phyloP scores from a whole-genome alignment of 2,888 invertebrate genomes.

The Synergus gifuensis region DNA sequence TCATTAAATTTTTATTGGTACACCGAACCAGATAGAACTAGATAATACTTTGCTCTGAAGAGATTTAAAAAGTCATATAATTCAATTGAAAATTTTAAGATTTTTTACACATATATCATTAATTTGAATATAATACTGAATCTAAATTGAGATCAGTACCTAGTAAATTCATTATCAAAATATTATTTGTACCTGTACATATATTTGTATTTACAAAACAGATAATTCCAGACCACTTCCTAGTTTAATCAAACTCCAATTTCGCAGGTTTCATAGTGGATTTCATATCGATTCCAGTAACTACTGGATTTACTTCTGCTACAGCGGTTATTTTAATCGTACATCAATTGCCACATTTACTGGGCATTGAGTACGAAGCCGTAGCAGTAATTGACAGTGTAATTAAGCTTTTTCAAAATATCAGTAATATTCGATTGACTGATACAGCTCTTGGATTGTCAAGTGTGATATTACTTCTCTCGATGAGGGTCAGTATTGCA shows the following conservation, averaged over 20 bases:
- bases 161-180: background rate
- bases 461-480: conserved; percentile 84
- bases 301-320: conserved; percentile 91
- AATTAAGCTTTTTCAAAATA: conserved; percentile 77
- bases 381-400: conserved; percentile 84
- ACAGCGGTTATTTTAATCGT: conserved; percentile 88
- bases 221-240: background rate
- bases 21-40: background rate
- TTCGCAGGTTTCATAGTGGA: conserved; percentile 88
- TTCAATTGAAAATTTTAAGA: too few relatives aligned
- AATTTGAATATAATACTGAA: background rate
- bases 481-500: conserved; percentile 82
- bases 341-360: conserved; percentile 86
- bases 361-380: conserved; percentile 85
- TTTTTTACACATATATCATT: too few relatives aligned
- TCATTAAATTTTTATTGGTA: background rate
- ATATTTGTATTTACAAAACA: conserved; percentile 19
- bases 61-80: too few relatives aligned
- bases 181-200: background rate
- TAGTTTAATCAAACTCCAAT: conserved; percentile 30
- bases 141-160: background rate
- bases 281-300: conserved; percentile 90
- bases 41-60: too few relatives aligned
- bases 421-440: conserved; percentile 79
- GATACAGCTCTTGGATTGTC: conserved; percentile 84